Base-by-base conservation (phyloP, 2,888 invertebrate species). In the Silvanus unidentatus region DNA sequence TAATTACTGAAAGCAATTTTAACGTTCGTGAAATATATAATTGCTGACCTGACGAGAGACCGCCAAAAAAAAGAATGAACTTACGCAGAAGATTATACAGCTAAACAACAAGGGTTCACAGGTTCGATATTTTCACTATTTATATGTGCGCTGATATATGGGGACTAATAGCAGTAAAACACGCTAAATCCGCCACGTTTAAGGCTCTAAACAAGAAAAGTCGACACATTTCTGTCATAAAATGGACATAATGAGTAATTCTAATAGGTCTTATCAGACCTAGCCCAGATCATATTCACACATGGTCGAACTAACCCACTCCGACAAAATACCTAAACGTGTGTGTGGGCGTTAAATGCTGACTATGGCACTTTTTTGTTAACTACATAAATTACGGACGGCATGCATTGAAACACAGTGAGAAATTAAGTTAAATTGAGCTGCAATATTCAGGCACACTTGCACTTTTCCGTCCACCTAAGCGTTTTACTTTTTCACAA, bases 211-310 rank as follows among this genome's bases (percentile, higher is more conserved):
- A 42, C 41, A 41, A 42, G 38, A 37, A 37, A 37, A 9, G n/a
- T 15, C 15, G 37, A 47, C 47, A 43, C 52, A 50, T 49, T 45
- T 46, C 55, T 54, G 58, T 61, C 61, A 59, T 64, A 62, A 62
- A 62, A 54, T 54, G 56, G 60, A 54, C 59, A 54, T 62, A 61
- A 64, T 62, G 64, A 64, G 60, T 60, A 59, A 64, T 62, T 61
- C 59, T 60, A 59, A 58, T 55, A 53, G 57, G 58, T 54, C 58
- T 61, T 61, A 61, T 59, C 61, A 49, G 48, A 44, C 37, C 41
- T 40, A 49, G 48, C 52, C 54, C 50, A 49, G 57, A 58, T 59
- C 57, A 54, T 58, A 55, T 60, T 63, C 58, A 59, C 63, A 59
- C 60, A 58, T 57, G 59, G 58, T 44, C 53, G 59, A 50, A 45